phyloP scores from a whole-genome alignment of 2,888 invertebrate genomes.

The Drosophila formosana region DNA sequence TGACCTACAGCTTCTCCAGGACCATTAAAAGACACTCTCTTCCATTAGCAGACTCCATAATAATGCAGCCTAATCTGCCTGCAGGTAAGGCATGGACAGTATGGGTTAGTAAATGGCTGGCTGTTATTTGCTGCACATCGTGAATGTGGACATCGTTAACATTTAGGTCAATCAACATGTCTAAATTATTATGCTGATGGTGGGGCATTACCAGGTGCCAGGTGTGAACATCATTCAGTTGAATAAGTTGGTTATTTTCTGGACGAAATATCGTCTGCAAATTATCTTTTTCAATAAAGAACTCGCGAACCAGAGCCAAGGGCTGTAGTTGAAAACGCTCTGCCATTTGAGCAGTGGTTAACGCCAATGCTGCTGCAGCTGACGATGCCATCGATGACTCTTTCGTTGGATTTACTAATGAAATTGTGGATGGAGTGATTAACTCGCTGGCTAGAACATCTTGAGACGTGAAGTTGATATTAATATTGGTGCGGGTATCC shows the following conservation, averaged over 20 bases:
- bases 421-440: conserved; percentile 3
- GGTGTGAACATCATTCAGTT: conserved; percentile 94
- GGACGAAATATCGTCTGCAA: conserved; percentile 38
- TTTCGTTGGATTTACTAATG: no score
- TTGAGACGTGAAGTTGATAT: conserved; percentile 93
- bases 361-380: conserved; percentile 95
- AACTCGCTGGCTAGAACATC: conserved; percentile 87
- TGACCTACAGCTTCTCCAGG: conserved; percentile 93
- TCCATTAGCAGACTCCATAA: conserved; percentile 96
- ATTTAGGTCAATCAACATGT: conserved; percentile 89
- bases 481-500: conserved; percentile 45
- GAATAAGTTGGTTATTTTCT: conserved; percentile 87
- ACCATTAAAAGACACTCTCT: conserved; percentile 97
- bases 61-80: conserved; percentile 96
- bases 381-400: neutral
- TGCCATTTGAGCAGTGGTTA: conserved; percentile 92
- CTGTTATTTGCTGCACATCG: conserved; percentile 99
- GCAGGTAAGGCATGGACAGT: conserved; percentile 94
- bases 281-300: conserved; percentile 41
- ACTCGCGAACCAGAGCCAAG: conserved; percentile 62
- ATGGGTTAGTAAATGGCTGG: conserved; percentile 96
- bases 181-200: conserved; percentile 94
- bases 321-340: conserved; percentile 69
- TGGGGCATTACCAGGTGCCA: conserved; percentile 87
- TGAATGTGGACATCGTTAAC: conserved; percentile 94